These are phyloP conservation scores for Bombus ignitus DNA, from an alignment of 1,140 invertebrate species.

Conservation along the genomic window DNA sequence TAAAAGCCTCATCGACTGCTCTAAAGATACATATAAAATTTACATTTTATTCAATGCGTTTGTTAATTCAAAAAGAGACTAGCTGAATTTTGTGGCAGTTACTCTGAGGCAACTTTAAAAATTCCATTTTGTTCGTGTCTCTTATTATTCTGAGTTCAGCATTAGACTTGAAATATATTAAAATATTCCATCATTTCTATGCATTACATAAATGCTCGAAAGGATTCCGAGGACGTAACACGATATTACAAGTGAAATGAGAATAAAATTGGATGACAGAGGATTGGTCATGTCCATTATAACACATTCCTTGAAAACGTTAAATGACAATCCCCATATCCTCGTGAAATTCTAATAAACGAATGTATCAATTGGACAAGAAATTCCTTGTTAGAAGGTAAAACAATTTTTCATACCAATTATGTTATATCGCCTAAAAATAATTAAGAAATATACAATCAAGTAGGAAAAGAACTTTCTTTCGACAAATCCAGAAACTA, in stretches of 20 bases:
- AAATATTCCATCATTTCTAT: neutral
- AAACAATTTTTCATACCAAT: too few species aligned
- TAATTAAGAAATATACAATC: too few species aligned
- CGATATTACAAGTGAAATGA: neutral
- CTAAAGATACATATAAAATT: neutral
- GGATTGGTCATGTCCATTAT: neutral
- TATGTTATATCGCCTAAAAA: too few species aligned
- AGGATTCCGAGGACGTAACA: neutral
- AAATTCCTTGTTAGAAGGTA: neutral
- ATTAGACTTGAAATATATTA: neutral
- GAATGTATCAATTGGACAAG: neutral
- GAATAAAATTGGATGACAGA: neutral
- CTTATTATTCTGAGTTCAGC: neutral
- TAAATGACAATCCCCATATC: neutral
- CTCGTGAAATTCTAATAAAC: neutral
- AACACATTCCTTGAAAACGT: neutral
- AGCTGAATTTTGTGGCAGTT: neutral
- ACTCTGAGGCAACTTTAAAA: neutral
- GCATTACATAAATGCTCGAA: neutral
- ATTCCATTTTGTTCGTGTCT: neutral
- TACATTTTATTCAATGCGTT: neutral
- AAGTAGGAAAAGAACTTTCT: neutral
- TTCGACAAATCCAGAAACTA: neutral
- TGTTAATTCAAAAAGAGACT: neutral
- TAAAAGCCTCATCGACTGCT: neutral